phyloP scores from a whole-genome alignment of 2,113 vertebrate genomes.

The Onychostruthus taczanowskii region DNA sequence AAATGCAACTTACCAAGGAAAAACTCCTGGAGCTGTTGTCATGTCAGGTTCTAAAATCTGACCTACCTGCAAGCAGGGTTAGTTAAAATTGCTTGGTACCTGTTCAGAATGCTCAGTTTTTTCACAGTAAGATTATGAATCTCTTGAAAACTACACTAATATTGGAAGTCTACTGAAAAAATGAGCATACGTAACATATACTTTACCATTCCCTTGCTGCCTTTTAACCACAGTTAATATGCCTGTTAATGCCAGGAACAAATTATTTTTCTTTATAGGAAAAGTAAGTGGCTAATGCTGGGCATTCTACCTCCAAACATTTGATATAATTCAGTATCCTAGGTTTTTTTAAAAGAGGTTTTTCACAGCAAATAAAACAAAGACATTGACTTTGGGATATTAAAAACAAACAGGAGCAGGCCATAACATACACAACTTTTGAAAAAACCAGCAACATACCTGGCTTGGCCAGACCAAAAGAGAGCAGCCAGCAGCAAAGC shows the following conservation, averaged over 20 bases:
- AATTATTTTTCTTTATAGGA: not conserved
- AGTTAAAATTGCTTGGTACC: not conserved
- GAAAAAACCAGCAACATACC: not conserved
- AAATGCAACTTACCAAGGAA: not conserved
- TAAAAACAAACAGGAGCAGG: not conserved
- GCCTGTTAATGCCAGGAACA: not conserved
- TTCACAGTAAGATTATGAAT: not conserved
- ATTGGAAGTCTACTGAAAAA: not conserved
- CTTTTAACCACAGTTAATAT: not conserved
- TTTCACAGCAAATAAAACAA: not conserved
- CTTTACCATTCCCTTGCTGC: not conserved
- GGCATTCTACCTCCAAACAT: not conserved
- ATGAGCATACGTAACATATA: fast-evolving
- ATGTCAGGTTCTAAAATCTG: not conserved
- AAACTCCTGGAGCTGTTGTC: not conserved
- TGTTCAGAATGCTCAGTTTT: not conserved
- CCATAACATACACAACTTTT: not conserved
- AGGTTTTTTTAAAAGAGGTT: constrained; percentile 6
- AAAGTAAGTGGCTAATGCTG: not conserved
- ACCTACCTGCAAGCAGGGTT: not conserved
- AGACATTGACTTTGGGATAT: not conserved
- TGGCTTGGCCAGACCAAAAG: not conserved
- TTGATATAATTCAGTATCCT: constrained; percentile 10
- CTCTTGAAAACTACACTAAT: not conserved
- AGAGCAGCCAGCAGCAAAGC: not conserved